phyloP scores from a whole-genome alignment of 2,113 vertebrate genomes.

The Rhea americana region DNA sequence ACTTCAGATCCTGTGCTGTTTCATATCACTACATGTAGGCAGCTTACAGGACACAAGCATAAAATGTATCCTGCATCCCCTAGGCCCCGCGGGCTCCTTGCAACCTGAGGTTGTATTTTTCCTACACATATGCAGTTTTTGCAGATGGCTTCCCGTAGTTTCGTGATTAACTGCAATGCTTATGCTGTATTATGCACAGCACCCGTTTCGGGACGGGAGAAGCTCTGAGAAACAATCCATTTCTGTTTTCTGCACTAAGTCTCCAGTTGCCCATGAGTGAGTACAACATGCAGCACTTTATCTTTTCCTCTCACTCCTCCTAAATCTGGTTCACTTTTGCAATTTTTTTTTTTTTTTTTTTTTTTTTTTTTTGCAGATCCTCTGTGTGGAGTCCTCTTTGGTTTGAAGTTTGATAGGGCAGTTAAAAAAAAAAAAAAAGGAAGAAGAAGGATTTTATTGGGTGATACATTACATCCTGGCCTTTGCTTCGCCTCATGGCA shows the following conservation, averaged over 20 bases:
- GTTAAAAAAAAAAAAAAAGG: background rate
- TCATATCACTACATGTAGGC: background rate
- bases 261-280: background rate
- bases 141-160: background rate
- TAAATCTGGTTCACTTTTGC: background rate
- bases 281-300: background rate
- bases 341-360: background rate
- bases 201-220: background rate
- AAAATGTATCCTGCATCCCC: background rate
- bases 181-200: background rate
- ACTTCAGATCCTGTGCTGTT: background rate
- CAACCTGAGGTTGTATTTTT: background rate
- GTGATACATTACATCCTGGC: conserved; percentile 31
- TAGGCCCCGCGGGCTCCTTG: background rate
- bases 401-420: background rate
- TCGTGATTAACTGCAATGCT: background rate
- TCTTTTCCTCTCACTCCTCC: conserved; percentile 39
- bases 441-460: conserved; percentile 26
- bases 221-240: background rate
- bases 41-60: background rate
- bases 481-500: background rate
- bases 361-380: background rate
- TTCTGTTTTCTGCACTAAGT: background rate
- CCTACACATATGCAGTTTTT: background rate
- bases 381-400: background rate